Evolutionary conservation across 2,888 invertebrate species (phyloP), one percentile per base, ranked within the genome.

Genomic region (Pachycephus smyrnensis): DNA sequence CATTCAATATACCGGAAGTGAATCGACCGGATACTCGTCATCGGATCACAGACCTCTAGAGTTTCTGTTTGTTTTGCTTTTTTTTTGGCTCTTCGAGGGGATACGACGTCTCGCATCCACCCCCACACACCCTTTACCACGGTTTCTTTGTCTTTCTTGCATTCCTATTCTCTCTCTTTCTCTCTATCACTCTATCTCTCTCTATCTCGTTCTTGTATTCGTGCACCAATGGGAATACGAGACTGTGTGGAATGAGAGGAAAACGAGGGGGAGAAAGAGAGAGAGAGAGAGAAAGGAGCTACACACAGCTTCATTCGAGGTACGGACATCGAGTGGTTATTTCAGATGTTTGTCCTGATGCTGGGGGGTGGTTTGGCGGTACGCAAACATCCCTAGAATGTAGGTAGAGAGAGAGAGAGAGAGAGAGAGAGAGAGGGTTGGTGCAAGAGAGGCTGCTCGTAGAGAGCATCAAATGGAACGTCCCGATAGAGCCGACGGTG

Each of bases 271-370:
- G 31, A 36, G 69, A 71, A 31, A 12, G 6, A 55, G 74, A 73
- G 73, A 69, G 73, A 33, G 33, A 33, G 33, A 33, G 33, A 33
- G 33, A 33, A 4, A 33, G 33, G 33, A 33, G 33, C 1, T 33
- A 4, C 33, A 1, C 3, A 33, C 33, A 3, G 33, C 4, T 33
- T 33, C 4, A 33, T 33, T 33, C 33, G 33, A 33, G 33, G 33
- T 33, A 33, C 33, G 33, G 33, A 4, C 33, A 33, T 33, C 33
- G 4, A 31, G 31, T 73, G 82, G 82, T 83, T 80, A 81, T 83
- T 82, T 81, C 78, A 78, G 81, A 80, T 84, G 81, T 84, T 84
- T 83, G 82, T 83, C 83, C 84, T 81, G 33, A 33, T 33, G 4
- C 80, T 73, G 68, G 73, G 75, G 35, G 79, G 82, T 78, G 76